Evolutionary conservation across 2,888 invertebrate species (phyloP), one percentile per base, ranked within the genome.

Genomic region (Dyspetes luteomarginatus): DNA sequence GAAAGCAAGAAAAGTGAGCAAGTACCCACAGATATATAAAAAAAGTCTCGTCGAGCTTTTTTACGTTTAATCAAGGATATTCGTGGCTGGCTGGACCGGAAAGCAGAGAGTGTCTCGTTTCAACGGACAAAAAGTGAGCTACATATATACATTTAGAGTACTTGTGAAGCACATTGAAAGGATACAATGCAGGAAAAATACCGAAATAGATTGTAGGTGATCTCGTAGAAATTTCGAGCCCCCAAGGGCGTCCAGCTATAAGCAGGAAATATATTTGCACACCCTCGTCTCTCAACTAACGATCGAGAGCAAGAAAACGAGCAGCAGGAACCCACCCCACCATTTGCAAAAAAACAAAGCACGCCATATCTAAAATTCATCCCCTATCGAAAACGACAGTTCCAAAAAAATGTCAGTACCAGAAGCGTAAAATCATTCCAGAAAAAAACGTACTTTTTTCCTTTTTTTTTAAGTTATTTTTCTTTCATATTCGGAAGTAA

Each of bases 51-150:
- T 50, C 55, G 65, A 50, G 75, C 65, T 86, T 85, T 90, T 90
- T 90, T 89, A 88, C 88, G 87, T 91, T 91, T 91, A 91, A 91
- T 91, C 91, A 91, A 91, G 91, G 89, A 90, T 90, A 90, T 91
- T 91, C 90, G 89, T 89, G 91, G 90, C 90, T 87, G 90, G 86
- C 88, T 90, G 86, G 84, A 62, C 85, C 81, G 56, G 12, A 69
- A 69, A 15, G 48, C 48, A 36, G 36, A 12, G 36, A 36, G 2
- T 12, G 7, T 36, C 36, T 36, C 36, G 9, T 36, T 36, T 9
- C 12, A 36, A 12, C 36, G 36, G 36, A 9, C 9, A 36, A 3
- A 9, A 36, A 36, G 5, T 4, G 30, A 30, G 5, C 4, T 3
- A 30, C 0, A 30, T 1, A 30, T 3, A 30, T 2, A 30, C 3